A percentile compares a stretch with the other conserved stretches of the same genome.
These are phyloP conservation scores for Engraulis encrasicolus DNA, from an alignment of 2,113 vertebrate species.

Conservation along the genomic window DNA sequence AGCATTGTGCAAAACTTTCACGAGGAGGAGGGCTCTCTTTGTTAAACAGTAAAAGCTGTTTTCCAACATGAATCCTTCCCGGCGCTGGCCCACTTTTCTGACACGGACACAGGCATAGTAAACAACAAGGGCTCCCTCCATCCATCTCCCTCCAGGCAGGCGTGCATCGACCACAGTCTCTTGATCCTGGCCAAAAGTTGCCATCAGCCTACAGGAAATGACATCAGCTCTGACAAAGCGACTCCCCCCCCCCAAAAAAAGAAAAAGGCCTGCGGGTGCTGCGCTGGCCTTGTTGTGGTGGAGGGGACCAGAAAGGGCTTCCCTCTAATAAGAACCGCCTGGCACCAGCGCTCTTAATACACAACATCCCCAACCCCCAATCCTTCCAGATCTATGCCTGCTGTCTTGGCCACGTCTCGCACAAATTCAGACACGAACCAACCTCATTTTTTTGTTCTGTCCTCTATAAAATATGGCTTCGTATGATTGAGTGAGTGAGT, in stretches of 20 bases:
- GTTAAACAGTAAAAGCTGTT: background rate
- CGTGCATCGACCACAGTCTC: background rate
- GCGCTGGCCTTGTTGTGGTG: background rate
- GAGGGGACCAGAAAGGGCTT: constrained; percentile 22
- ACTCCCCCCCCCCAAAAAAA: no score
- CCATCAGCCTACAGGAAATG: constrained; percentile 1
- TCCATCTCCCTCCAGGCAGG: background rate
- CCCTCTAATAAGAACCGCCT: constrained; percentile 31
- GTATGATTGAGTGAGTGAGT: no score
- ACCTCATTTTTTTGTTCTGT: background rate
- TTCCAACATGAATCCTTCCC: background rate
- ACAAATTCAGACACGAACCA: background rate
- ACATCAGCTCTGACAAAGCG: background rate
- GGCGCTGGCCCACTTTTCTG: background rate
- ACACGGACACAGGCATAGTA: background rate
- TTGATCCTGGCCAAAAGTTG: background rate
- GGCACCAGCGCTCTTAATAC: constrained; percentile 15
- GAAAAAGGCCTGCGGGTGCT: background rate
- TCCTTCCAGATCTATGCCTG: background rate
- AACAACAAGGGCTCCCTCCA: no score
- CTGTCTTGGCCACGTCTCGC: background rate
- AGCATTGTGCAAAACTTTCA: background rate
- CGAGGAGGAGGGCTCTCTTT: background rate
- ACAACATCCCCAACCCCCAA: background rate
- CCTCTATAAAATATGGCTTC: no score